Percentiles rank a stretch among this genome's conserved stretches.
Evolutionary conservation across 1,140 invertebrate genomes (phyloP).

Genomic region (Sinella curviseta): DNA sequence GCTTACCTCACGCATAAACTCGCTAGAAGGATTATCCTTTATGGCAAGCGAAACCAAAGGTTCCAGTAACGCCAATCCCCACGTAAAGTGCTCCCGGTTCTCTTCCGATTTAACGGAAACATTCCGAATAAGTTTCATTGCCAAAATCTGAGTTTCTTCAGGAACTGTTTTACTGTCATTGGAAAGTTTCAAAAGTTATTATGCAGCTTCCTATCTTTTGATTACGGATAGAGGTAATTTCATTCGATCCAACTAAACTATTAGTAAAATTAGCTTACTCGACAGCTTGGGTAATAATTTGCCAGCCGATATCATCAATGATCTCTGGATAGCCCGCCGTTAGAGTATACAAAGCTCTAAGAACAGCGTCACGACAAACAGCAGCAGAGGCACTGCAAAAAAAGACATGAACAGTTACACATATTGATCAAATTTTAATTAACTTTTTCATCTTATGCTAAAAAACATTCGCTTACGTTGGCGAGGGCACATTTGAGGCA

Average conservation of each 20-base stretch:
- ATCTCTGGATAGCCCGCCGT: conserved; percentile 19
- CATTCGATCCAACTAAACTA: too few relatives aligned
- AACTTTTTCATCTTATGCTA: too few relatives aligned
- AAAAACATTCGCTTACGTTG: background rate
- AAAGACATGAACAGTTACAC: too few relatives aligned
- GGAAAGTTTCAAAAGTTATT: background rate
- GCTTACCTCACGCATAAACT: conserved; percentile 35
- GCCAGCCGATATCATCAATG: conserved; percentile 4
- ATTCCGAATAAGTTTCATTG: conserved; percentile 41
- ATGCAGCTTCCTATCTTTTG: background rate
- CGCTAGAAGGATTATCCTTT: conserved; percentile 10
- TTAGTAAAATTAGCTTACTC: conserved; percentile 13
- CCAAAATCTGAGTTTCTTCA: conserved; percentile 11
- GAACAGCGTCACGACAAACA: background rate
- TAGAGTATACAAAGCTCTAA: background rate
- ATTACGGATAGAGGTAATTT: too few relatives aligned
- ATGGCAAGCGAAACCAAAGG: conserved; percentile 31
- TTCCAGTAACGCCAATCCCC: conserved; percentile 13
- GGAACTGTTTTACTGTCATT: conserved; percentile 1
- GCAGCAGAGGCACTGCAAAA: background rate
- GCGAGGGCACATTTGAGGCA: background rate
- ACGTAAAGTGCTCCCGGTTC: conserved; percentile 38
- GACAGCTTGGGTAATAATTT: background rate
- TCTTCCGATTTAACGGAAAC: conserved; percentile 43
- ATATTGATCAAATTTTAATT: too few relatives aligned